Base-by-base conservation (phyloP, 2,797 vertebrate species). In the Leptatherina wallacei region DNA sequence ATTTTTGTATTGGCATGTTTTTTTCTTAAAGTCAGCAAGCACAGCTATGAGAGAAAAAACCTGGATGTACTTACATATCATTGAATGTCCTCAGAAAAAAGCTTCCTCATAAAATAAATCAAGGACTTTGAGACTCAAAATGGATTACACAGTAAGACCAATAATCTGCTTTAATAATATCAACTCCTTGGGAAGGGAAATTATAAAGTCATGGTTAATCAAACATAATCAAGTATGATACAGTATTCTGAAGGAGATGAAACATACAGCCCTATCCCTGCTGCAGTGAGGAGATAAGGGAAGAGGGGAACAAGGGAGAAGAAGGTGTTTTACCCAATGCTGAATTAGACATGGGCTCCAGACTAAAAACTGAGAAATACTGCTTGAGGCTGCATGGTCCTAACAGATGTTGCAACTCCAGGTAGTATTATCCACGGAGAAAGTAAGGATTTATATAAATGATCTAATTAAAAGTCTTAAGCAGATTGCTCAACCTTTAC, bases 391-490 rank as follows among this genome's bases (percentile, higher is more conserved):
- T 61, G 16, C 10, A 57, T 59, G 36, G 14, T 52, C 54, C 42
- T 65, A 71, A 47, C 64, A 65, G 66, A 75, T 65, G 68, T 54
- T 83, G 16, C 3, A 71, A 27, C 57, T 55, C 33, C 42, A 44
- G 42, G 66, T 24, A 47, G 29, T 42, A 70, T 73, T 49, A 71
- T 56, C 55, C 65, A n/a, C 13, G 56, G 61, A 61, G 47, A 83
- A 69, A 61, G 51, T 33, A 33, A 49, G 77, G 82, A 83, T 85
- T 88, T 78, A 71, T 49, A 12, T 74, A 82, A 88, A 54, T 75
- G 85, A 89, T 79, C 36, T 78, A 59, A 88, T 88, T 91, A 80
- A 75, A 62, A 52, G 64, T 27, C 54, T 84, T 82, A 89, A 76
- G 86, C 57, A 80, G 87, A 83, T 81, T 81, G 35, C 65, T 78